Evolutionary conservation across 30 jellyfish, hydroid and myxozoan species (phyloP).

Genomic region (Pelagia noctiluca): DNA sequence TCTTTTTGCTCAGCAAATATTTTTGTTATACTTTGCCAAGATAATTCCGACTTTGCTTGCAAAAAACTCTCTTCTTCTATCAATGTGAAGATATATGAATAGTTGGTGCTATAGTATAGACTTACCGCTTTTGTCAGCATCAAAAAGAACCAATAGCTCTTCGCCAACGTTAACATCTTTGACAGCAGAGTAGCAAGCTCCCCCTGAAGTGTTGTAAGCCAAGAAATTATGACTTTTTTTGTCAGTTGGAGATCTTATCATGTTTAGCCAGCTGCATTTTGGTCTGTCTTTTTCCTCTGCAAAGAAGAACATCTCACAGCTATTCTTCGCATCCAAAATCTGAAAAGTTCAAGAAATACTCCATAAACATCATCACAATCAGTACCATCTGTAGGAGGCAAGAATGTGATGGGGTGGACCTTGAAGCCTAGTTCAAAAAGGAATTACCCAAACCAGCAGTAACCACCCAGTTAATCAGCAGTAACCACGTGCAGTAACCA

Average conservation of each 20-base stretch:
- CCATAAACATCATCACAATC: too few relatives aligned
- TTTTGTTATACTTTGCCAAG: too few relatives aligned
- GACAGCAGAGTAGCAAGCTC: conserved; percentile 63
- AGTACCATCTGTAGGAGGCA: not conserved
- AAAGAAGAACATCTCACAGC: conserved; percentile 24
- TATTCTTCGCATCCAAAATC: conserved; percentile 49
- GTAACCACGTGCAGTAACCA: not conserved
- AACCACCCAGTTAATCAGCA: too few relatives aligned
- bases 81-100: too few relatives aligned
- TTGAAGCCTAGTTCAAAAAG: too few relatives aligned
- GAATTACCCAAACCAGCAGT: too few relatives aligned
- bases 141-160: conserved; percentile 55
- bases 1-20: too few relatives aligned
- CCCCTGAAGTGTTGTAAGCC: conserved; percentile 33
- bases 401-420: not conserved
- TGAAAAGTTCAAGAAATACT: not conserved
- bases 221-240: conserved; percentile 15
- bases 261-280: conserved; percentile 72
- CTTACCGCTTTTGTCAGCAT: conserved; percentile 26
- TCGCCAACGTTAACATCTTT: conserved; percentile 43
- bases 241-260: conserved; percentile 62
- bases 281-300: conserved; percentile 28
- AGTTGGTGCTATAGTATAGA: too few relatives aligned
- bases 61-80: too few relatives aligned
- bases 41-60: too few relatives aligned